Conservation (phyloP, 37 sponge, comb jelly and placozoan genomes). For the Spongilla lacustris region DNA sequence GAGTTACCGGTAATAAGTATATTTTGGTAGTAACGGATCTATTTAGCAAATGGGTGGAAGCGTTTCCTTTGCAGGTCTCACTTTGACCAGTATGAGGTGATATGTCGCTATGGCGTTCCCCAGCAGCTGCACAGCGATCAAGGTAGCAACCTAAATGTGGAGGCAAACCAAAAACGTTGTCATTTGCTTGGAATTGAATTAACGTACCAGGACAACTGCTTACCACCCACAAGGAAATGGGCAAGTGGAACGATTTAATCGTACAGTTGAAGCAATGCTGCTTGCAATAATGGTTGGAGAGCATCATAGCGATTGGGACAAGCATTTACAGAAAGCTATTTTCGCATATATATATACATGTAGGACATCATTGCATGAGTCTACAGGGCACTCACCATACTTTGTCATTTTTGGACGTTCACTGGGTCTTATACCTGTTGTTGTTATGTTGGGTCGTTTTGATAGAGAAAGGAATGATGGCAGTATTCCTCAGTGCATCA, state of each 20-base stretch:
- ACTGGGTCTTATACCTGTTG: conserved; percentile 12
- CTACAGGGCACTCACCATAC: conserved; percentile 20
- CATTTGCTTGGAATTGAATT: conserved; percentile 7
- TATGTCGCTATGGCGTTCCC: conserved; percentile 40
- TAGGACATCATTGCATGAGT: conserved; percentile 40
- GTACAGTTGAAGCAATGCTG: conserved; percentile 39
- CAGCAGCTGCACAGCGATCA: conserved; percentile 30
- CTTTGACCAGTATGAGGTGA: conserved; percentile 2
- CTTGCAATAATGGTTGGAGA: conserved; percentile 34
- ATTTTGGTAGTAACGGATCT: conserved; percentile 35
- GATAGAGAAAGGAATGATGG: background rate
- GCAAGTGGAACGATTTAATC: conserved; percentile 45
- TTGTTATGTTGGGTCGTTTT: conserved; percentile 16
- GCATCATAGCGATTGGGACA: conserved; percentile 49
- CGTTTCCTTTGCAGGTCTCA: conserved; percentile 6
- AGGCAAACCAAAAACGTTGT: conserved; percentile 4
- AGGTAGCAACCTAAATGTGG: conserved; percentile 13
- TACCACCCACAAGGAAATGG: conserved; percentile 60
- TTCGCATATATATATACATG: no score
- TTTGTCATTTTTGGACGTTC: conserved; percentile 27
- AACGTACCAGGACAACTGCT: conserved; percentile 15
- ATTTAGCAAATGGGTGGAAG: conserved; percentile 39
- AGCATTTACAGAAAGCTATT: conserved; percentile 16
- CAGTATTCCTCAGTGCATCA: conserved; percentile 18
- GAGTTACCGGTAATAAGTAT: conserved; percentile 24